Percentiles rank a stretch among this genome's conserved stretches.
These are phyloP conservation scores for Sinelater perroti DNA, from an alignment of 2,888 invertebrate genomes.

Conservation along the genomic window DNA sequence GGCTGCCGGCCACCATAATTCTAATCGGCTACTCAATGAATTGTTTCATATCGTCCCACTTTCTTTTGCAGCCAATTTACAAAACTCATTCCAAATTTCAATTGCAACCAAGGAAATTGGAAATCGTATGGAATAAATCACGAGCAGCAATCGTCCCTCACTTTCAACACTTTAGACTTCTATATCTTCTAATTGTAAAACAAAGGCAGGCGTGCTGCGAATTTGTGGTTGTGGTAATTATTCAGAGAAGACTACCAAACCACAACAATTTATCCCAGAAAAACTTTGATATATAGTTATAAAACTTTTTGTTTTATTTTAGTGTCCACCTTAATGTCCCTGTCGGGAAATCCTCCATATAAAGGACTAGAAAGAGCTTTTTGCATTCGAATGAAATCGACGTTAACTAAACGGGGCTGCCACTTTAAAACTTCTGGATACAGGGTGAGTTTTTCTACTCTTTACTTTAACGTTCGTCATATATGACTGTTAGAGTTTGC, in stretches of 20 bases:
- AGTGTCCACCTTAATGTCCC: constrained; percentile 87
- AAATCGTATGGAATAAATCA: neutral
- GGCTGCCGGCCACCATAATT: constrained; percentile 46
- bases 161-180: neutral
- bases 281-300: constrained; percentile 3
- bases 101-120: too few species aligned
- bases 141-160: too few species aligned
- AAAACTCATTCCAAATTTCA: too few species aligned
- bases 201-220: neutral
- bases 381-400: constrained; percentile 97
- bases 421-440: constrained; percentile 97
- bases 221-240: constrained; percentile 6
- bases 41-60: constrained; percentile 38
- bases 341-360: constrained; percentile 71
- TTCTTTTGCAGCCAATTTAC: constrained; percentile 25
- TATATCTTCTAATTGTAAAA: neutral
- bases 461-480: neutral
- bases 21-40: constrained; percentile 46
- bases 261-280: constrained; percentile 13
- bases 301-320: constrained; percentile 41
- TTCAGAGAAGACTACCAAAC: constrained; percentile 19
- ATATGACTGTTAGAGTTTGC: neutral
- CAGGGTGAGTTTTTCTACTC: constrained; percentile 90
- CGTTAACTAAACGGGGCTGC: constrained; percentile 95
- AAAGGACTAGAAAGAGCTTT: constrained; percentile 91